phyloP scores from a whole-genome alignment of 2,797 vertebrate species.

The Sandelia bainsii region DNA sequence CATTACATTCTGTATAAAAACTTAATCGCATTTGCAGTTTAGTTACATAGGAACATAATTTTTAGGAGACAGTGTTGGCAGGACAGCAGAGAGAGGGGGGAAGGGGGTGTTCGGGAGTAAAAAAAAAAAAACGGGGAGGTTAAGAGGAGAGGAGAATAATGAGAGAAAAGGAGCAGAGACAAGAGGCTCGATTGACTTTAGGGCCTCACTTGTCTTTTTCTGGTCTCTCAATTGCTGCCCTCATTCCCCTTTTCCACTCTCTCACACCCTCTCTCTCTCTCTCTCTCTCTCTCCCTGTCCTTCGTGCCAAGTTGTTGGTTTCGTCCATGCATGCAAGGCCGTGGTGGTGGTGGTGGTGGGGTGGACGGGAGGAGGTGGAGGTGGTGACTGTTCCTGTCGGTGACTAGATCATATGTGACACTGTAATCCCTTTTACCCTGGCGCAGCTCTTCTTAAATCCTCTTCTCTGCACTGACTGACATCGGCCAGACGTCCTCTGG shows the following conservation, averaged over 20 bases:
- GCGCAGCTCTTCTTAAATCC: conserved; percentile 69
- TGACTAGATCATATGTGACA: conserved; percentile 82
- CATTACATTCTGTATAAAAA: too few relatives aligned
- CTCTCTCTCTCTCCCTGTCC: conserved; percentile 12
- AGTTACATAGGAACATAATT: too few relatives aligned
- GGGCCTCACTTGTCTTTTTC: conserved; percentile 64
- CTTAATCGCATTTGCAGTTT: too few relatives aligned
- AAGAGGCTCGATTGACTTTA: conserved; percentile 64
- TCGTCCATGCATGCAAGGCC: conserved; percentile 34
- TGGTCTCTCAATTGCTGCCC: conserved; percentile 59
- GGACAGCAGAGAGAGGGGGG: too few relatives aligned
- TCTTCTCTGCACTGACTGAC: conserved; percentile 71
- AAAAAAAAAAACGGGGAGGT: conserved; percentile 5
- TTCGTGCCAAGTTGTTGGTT: conserved; percentile 57
- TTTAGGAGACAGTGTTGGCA: too few relatives aligned
- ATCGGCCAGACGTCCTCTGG: conserved; percentile 59
- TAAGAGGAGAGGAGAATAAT: conserved; percentile 40
- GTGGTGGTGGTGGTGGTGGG: conserved; percentile 22
- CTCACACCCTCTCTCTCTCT: conserved; percentile 5
- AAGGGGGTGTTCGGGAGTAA: not conserved
- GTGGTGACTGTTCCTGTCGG: conserved; percentile 81
- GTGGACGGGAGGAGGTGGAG: conserved; percentile 57
- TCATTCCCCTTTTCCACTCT: conserved; percentile 50
- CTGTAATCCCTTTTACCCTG: conserved; percentile 74
- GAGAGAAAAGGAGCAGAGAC: conserved; percentile 48